These are phyloP conservation scores for Augochlora pura DNA, from an alignment of 1,140 invertebrate species.

Conservation along the genomic window DNA sequence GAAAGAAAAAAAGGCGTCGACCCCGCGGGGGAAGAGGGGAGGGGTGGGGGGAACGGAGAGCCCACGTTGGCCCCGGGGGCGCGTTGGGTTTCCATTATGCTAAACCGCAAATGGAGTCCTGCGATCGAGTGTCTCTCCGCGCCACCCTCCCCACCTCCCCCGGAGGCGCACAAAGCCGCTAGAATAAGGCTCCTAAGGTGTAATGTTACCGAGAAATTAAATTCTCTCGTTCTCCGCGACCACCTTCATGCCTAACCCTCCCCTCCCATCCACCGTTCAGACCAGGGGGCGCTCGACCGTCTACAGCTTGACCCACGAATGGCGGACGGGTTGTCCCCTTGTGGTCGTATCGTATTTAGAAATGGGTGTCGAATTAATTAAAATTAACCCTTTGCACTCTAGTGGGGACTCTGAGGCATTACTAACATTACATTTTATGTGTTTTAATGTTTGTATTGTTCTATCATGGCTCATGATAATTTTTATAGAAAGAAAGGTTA, in stretches of 20 bases:
- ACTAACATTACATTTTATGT: too few relatives aligned
- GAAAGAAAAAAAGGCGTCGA: constrained; percentile 47
- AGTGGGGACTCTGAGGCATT: too few relatives aligned
- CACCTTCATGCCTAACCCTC: constrained; percentile 21
- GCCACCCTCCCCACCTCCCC: constrained; percentile 63
- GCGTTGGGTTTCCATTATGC: constrained; percentile 80
- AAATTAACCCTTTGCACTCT: too few relatives aligned
- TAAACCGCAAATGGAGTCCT: constrained; percentile 81
- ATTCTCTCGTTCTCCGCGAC: constrained; percentile 66
- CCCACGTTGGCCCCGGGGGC: constrained; percentile 65
- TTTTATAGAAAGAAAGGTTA: too few relatives aligned
- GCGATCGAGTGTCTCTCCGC: constrained; percentile 79
- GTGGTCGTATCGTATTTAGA: too few relatives aligned
- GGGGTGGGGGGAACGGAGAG: constrained; percentile 5
- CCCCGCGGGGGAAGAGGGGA: constrained; percentile 12
- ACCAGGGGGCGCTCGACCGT: too few relatives aligned
- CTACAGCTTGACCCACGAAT: constrained; percentile 2
- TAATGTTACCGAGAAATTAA: constrained; percentile 80
- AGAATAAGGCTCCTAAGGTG: constrained; percentile 75
- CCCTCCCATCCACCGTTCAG: constrained; percentile 22
- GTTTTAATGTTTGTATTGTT: too few relatives aligned
- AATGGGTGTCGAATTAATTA: too few relatives aligned
- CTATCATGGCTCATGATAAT: too few relatives aligned
- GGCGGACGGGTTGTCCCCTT: too few relatives aligned
- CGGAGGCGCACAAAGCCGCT: constrained; percentile 71